phyloP scores from a whole-genome alignment of 2,888 invertebrate species.

The Fabriciana adippe region DNA sequence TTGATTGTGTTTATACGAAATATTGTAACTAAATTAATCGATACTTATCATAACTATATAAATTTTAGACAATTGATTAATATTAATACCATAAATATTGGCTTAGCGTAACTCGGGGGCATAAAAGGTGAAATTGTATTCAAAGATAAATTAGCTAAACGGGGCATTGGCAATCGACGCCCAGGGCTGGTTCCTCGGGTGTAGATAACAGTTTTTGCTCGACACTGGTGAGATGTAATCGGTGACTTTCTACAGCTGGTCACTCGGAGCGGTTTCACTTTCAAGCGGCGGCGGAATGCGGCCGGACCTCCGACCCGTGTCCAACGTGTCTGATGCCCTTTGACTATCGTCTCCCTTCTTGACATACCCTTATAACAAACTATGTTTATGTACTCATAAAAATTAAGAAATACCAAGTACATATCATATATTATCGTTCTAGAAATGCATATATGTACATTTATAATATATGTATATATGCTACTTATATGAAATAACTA shows the following conservation, averaged over 20 bases:
- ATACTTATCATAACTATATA: too few species aligned
- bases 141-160: slow-evolving; percentile 24
- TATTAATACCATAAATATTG: slow-evolving; percentile 11
- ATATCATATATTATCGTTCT: not conserved
- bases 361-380: slow-evolving; percentile 18
- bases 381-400: slow-evolving; percentile 9
- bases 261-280: slow-evolving; percentile 76
- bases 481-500: slow-evolving; percentile 36
- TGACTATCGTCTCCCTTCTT: slow-evolving; percentile 6
- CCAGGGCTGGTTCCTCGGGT: slow-evolving; percentile 74
- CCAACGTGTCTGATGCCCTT: slow-evolving; percentile 48
- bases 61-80: too few species aligned
- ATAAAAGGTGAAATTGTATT: slow-evolving; percentile 23
- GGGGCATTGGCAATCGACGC: slow-evolving; percentile 50
- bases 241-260: slow-evolving; percentile 81
- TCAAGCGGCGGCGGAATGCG: slow-evolving; percentile 78
- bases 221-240: slow-evolving; percentile 70
- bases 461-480: not conserved
- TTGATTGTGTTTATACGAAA: too few species aligned
- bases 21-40: too few species aligned
- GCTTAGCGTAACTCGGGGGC: slow-evolving; percentile 19
- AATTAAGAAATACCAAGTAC: not conserved
- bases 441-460: not conserved
- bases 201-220: slow-evolving; percentile 73
- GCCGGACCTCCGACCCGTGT: slow-evolving; percentile 79